Base-by-base conservation (phyloP, 2,797 vertebrate species). In the Acrocephalus scirpaceus region DNA sequence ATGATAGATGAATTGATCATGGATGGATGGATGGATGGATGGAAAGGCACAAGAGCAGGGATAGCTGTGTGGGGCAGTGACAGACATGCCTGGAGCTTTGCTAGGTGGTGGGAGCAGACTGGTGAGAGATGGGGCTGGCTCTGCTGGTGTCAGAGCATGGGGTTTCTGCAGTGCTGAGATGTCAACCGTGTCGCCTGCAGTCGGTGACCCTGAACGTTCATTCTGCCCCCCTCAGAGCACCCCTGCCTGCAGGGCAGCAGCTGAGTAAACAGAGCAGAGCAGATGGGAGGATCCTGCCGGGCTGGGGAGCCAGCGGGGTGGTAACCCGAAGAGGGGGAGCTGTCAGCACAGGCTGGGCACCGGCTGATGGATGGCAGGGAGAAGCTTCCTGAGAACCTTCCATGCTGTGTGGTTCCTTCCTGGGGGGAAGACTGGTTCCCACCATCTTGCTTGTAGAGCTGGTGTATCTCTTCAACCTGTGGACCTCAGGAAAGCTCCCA, bases 261-360 rank as follows among this genome's bases (percentile, higher is more conserved):
- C 97, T 97, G 97, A 96, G 71, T 97, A 97, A 97, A 97, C 96
- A 94, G 81, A 94, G 91, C 79, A 74, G 86, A 93, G 79, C 93
- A 93, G 94, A 96, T 96, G 94, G 87, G 87, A 71, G 95, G 93
- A 73, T 92, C 81, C 85, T 88, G 94, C 70, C 0, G 7, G 87
- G 91, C 82, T 0, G 1, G 91, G 88, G 82, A 91, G 84, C 69
- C 72, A 7, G 51, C 14, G 3, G 95, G 95, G 90, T 16, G 38
- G 96, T 96, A 96, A 96, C 86, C 79, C 0, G 73, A 96, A 96
- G 92, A 96, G 90, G 77, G 92, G 79, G 74, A 95, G 91, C 94
- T 92, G 90, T 96, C 96, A 96, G 90, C 85, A 0, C 87, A 56
- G 89, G 48, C 91, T 88, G 89, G 92, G 13, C 76, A 83, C 21